Percentiles rank a stretch among this genome's conserved stretches.
Evolutionary conservation across 2,888 invertebrate species (phyloP).

Genomic region (Chouioia cunea): DNA sequence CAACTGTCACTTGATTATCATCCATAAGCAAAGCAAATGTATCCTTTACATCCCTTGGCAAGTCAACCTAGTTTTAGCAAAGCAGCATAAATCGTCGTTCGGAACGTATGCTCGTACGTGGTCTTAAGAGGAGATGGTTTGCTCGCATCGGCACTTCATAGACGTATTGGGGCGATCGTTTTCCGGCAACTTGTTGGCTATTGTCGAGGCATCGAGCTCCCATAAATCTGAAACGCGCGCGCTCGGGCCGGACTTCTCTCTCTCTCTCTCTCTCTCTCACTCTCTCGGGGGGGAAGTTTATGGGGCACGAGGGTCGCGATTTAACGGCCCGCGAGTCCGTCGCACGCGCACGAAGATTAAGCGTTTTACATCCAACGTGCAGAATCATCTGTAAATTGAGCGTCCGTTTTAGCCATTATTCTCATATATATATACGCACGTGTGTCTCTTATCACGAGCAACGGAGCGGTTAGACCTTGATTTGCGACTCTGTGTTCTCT

Average conservation of each 20-base stretch:
- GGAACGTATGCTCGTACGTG: neutral
- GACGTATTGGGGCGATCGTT: slow-evolving; percentile 56
- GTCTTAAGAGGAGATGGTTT: too few relatives aligned
- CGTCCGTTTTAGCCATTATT: slow-evolving; percentile 56
- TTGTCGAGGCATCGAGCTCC: slow-evolving; percentile 64
- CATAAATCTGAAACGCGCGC: slow-evolving; percentile 61
- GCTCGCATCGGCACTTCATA: slow-evolving; percentile 38
- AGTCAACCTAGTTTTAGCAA: too few relatives aligned
- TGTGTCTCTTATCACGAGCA: slow-evolving; percentile 17
- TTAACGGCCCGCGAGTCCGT: slow-evolving; percentile 17
- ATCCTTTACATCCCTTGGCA: too few relatives aligned
- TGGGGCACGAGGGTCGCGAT: slow-evolving; percentile 58
- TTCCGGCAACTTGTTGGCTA: slow-evolving; percentile 68
- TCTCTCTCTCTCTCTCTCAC: slow-evolving; percentile 1
- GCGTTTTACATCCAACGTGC: slow-evolving; percentile 62
- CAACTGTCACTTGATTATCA: too few relatives aligned
- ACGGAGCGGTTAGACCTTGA: neutral
- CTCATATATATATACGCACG: too few relatives aligned
- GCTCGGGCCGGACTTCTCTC: slow-evolving; percentile 50
- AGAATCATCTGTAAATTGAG: slow-evolving; percentile 75
- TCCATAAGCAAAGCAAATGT: too few relatives aligned
- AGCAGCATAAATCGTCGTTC: too few relatives aligned
- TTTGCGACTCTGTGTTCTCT: slow-evolving; percentile 6
- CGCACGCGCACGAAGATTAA: slow-evolving; percentile 57
- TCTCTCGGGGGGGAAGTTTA: slow-evolving; percentile 57